Evolutionary conservation across 2,797 vertebrate genomes (phyloP).

Genomic region (Delichon dasypus): DNA sequence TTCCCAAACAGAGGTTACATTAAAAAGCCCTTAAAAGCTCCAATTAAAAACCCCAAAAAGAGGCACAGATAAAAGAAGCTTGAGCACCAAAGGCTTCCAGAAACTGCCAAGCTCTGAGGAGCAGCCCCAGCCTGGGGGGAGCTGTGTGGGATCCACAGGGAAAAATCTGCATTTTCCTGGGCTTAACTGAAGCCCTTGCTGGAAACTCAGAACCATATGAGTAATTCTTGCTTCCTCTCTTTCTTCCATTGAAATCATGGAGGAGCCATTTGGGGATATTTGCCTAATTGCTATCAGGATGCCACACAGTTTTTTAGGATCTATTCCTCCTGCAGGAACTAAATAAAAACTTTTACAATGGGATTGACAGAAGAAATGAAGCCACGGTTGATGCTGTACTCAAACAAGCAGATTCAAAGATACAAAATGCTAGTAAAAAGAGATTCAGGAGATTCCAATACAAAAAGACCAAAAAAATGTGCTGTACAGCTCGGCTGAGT

Average conservation of each 20-base stretch:
- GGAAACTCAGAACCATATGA: background rate
- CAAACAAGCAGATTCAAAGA: background rate
- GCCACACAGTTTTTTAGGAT: conserved; percentile 3
- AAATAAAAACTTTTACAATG: background rate
- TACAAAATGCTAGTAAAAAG: background rate
- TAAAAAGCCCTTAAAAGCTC: background rate
- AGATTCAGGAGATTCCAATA: background rate
- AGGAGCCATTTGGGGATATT: background rate
- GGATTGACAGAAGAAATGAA: background rate
- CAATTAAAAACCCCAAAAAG: background rate
- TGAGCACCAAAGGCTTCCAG: background rate
- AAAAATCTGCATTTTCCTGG: background rate
- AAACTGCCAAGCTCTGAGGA: background rate
- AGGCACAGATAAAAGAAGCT: background rate
- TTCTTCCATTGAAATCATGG: background rate
- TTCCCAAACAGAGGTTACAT: background rate
- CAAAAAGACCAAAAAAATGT: conserved; percentile 41
- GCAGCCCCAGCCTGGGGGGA: background rate
- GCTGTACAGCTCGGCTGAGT: background rate
- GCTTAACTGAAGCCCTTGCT: background rate
- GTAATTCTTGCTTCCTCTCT: background rate
- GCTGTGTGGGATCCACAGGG: background rate
- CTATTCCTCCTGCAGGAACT: background rate
- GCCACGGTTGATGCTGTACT: background rate
- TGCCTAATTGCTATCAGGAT: background rate